These are phyloP conservation scores for Barnardius zonarius DNA, from an alignment of 2,113 vertebrate species.

Conservation along the genomic window DNA sequence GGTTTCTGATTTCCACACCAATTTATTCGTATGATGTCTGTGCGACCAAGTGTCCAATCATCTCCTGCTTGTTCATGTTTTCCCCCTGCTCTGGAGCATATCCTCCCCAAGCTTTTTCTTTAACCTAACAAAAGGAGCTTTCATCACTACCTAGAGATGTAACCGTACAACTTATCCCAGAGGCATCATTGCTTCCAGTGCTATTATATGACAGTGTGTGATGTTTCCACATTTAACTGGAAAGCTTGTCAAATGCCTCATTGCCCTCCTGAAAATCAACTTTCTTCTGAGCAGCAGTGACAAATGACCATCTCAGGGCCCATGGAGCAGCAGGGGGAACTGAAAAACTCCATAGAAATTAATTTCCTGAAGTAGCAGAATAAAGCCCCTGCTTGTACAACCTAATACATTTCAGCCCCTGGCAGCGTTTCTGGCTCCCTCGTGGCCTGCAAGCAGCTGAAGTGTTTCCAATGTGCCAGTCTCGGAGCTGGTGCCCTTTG, in stretches of 20 bases:
- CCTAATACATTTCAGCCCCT: not conserved
- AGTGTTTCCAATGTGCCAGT: not conserved
- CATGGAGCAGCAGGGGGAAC: not conserved
- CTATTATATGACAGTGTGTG: not conserved
- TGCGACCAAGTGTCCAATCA: not conserved
- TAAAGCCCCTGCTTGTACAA: not conserved
- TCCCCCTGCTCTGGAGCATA: not conserved
- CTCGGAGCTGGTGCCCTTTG: not conserved
- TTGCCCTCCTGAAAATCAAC: not conserved
- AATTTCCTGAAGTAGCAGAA: not conserved
- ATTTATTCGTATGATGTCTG: not conserved
- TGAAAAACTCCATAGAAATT: not conserved
- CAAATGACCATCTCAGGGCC: conserved; percentile 17
- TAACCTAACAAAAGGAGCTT: not conserved
- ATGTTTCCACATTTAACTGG: conserved; percentile 14
- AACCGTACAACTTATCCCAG: not conserved
- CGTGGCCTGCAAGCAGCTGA: not conserved
- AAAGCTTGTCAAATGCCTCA: conserved; percentile 47
- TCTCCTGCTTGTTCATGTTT: not conserved
- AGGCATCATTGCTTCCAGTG: not conserved
- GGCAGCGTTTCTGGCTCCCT: not conserved
- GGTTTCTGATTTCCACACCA: not conserved
- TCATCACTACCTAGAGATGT: not conserved
- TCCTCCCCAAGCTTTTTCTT: not conserved
- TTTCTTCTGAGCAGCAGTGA: not conserved